Evolutionary conservation across 2,797 vertebrate species (phyloP), one percentile per base, ranked within the genome.

Genomic region (Miichthys miiuy): DNA sequence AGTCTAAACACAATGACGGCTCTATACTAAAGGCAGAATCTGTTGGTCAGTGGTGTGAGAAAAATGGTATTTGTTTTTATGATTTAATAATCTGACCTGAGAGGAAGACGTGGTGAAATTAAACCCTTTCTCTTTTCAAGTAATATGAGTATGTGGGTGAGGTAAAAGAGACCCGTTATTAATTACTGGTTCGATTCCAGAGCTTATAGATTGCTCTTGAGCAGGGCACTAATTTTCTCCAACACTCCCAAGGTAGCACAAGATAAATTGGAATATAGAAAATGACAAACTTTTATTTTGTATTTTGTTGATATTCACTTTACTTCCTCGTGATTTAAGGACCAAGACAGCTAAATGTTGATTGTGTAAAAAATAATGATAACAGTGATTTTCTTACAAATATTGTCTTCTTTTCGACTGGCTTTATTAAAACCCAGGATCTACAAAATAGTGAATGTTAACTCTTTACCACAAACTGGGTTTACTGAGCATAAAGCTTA

Each of bases 81-180:
- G 5, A 23, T 8, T 52, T 50, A 38, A 38, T 44, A 57, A 57
- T 58, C 25, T 67, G 52, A 56, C 30, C 30, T 62, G 38, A 76
- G 55, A 13, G 52, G 1, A 71, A 58, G 21, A 54, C 1, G n/a
- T 65, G 10, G 58, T 66, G 16, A 8, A 34, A 34, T 34, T 1
- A 41, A 74, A 60, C 6, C 6, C 52, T 57, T 30, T 58, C 13
- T 52, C 51, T 10, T 46, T 77, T 61, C 55, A 30, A 62, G 41
- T 21, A 65, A 58, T 17, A 9, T 0, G 8, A 23, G 38, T 14
- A 56, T 64, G 21, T 58, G 13, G 16, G 12, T 30, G 13, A 16
- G 6, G 2, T 16, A 17, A 52, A 20, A 8, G 10, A 57, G 30
- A 20, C 21, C n/a, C 50, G 25, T 13, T 21, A 52, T 56, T n/a